Evolutionary conservation across 2,113 vertebrate species (phyloP), one percentile per base, ranked within the genome.

Genomic region (Pogonocichla stellata): DNA sequence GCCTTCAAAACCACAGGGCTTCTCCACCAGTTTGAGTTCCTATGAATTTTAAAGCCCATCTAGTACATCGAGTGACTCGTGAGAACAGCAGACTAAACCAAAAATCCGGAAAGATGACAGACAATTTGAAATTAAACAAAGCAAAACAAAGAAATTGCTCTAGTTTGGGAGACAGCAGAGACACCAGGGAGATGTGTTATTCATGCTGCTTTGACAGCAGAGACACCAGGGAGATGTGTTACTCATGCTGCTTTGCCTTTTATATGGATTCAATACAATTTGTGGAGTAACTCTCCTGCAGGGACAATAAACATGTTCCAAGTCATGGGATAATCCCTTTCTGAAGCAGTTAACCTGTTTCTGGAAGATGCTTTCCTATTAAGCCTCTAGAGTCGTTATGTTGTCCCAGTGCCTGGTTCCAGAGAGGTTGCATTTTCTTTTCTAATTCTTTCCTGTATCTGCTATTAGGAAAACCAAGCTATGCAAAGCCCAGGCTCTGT

Each of bases 41-140:
- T 4, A 8, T 75, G 23, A 61, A 92, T 92, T 93, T 85, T 66
- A 54, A 94, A 90, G 43, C 34, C 47, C 1, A 0, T 62, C 33
- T 70, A 58, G 43, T 80, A 54, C 3, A 2, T 3, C 17, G 26
- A 84, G 50, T 90, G 70, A 48, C 77, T 94, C 2, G 0, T 34
- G 43, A 83, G 43, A 88, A 75, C 43, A 70, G 61, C 69, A 92
- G 51, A 81, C 71, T 61, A 94, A 88, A 90, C 16, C 61, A 64
- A 51, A 83, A 79, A 84, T 65, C 33, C 43, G 71, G 60, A 86
- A 83, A 92, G 42, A 53, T 77, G 75, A 60, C 83, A 86, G 66
- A 66, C 33, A 71, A 80, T 93, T 89, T 90, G 86, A 95, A 93
- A 92, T 78, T 80, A 95, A 92, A 82, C 70, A 92, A 95, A 87